Conservation (phyloP, 2,888 invertebrate species). For the Lobophora halterata region DNA sequence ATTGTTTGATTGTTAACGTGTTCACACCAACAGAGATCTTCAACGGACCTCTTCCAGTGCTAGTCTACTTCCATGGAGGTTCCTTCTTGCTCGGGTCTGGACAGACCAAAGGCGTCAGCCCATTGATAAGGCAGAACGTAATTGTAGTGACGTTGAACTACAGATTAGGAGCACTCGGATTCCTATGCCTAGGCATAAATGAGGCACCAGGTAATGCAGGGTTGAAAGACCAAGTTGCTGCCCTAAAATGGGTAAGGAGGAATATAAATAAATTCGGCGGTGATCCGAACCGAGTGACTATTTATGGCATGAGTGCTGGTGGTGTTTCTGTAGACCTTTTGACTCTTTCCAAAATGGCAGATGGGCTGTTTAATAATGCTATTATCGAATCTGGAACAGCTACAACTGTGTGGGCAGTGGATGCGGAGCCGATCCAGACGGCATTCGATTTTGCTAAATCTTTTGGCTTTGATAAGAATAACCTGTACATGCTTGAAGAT, state of each 20-base stretch:
- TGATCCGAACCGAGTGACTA: constrained; percentile 42
- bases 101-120: constrained; percentile 37
- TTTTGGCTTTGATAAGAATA: constrained; percentile 2
- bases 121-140: constrained; percentile 38
- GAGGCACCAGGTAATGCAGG: constrained; percentile 50
- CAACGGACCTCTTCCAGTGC: constrained; percentile 33
- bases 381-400: constrained; percentile 41
- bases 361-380: constrained; percentile 40
- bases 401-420: constrained; percentile 36
- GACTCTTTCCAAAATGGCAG: constrained; percentile 38
- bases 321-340: constrained; percentile 42
- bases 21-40: constrained; percentile 35
- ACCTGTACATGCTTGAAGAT: constrained; percentile 24
- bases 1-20: constrained; percentile 44
- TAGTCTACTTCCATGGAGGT: constrained; percentile 48
- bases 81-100: constrained; percentile 41
- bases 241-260: constrained; percentile 42
- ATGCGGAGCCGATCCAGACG: constrained; percentile 33
- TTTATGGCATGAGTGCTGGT: constrained; percentile 54
- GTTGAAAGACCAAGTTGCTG: constrained; percentile 46
- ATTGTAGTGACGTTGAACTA: constrained; percentile 49
- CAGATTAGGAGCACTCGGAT: constrained; percentile 44
- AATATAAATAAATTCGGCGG: constrained; percentile 49
- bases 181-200: constrained; percentile 39
- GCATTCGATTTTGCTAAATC: constrained; percentile 30